These are phyloP conservation scores for Oithona nana DNA, from an alignment of 2,888 invertebrate genomes.

Conservation along the genomic window DNA sequence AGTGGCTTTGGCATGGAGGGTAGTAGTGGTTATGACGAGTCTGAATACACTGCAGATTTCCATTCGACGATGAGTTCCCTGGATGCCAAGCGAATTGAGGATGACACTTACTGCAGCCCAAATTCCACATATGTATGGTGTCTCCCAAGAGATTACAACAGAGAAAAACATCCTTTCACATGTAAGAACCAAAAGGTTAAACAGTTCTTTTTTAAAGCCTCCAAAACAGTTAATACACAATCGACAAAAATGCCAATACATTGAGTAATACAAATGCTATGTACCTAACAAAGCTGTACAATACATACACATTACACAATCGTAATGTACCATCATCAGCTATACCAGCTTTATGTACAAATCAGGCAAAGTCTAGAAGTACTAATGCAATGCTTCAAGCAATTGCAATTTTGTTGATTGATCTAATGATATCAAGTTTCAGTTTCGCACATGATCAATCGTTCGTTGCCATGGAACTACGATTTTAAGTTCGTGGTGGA, in stretches of 20 bases:
- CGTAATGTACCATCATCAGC: no score
- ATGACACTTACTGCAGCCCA: constrained; percentile 12
- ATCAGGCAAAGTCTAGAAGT: no score
- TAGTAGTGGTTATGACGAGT: not conserved
- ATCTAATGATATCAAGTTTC: not conserved
- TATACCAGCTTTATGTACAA: no score
- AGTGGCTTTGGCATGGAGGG: not conserved
- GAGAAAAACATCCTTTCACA: constrained; percentile 17
- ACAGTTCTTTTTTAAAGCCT: no score
- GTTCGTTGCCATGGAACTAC: constrained; percentile 15
- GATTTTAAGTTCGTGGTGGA: constrained; percentile 17
- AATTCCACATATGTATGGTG: constrained; percentile 16
- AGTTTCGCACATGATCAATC: constrained; percentile 15
- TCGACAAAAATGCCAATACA: no score
- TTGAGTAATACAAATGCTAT: no score
- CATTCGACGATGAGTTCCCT: not conserved
- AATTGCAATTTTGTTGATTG: no score
- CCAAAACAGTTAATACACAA: no score
- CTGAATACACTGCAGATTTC: not conserved
- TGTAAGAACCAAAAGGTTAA: constrained; percentile 13
- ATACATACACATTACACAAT: no score
- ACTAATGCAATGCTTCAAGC: no score
- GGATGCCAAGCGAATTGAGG: not conserved
- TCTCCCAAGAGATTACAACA: constrained; percentile 14
- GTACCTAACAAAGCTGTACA: no score